Evolutionary conservation across 2,113 vertebrate genomes (phyloP), one percentile per base, ranked within the genome.

Genomic region (Nycticebus coucang): DNA sequence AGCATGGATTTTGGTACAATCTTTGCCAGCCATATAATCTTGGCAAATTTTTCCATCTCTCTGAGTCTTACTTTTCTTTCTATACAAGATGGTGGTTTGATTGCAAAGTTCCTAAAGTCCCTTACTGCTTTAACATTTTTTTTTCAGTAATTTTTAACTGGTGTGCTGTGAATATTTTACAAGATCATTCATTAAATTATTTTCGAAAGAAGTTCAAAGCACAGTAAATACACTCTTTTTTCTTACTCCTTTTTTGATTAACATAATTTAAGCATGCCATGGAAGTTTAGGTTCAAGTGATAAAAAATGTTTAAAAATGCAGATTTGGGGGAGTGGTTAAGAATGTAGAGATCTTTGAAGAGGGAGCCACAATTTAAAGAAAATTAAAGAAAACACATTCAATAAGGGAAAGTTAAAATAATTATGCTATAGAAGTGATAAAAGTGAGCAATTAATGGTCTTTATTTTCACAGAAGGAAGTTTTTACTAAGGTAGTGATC

Each of bases 31-130:
- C 28, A 9, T 74, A 68, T 35, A 77, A 86, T 85, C 18, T 82
- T 83, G 30, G 30, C 30, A 94, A 71, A 62, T 57, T 60, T 86
- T n/a, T 78, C 45, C 50, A 59, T 92, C 84, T 95, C 24, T 87
- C 50, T 66, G 64, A 89, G 22, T 74, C 18, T 79, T 75, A 75
- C 11, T 64, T 85, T 80, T 85, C 80, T 13, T 41, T 92, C 53
- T 77, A 50, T 69, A 80, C 62, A 69, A 33, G 3, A 83, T 45
- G 26, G n/a, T 71, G 2, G 22, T 88, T 89, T 92, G 5, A 92
- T 17, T 55, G 22, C 60, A 84, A 79, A 50, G 60, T 60, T 87
- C 4, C n/a, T 77, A n/a, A 87, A 88, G 33, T 87, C 33, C 74
- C 19, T 72, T 79, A 21, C 24, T 71, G 30, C 60, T 69, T 75